These are phyloP conservation scores for Narcine bancroftii DNA, from an alignment of 2,113 vertebrate genomes.

Conservation along the genomic window DNA sequence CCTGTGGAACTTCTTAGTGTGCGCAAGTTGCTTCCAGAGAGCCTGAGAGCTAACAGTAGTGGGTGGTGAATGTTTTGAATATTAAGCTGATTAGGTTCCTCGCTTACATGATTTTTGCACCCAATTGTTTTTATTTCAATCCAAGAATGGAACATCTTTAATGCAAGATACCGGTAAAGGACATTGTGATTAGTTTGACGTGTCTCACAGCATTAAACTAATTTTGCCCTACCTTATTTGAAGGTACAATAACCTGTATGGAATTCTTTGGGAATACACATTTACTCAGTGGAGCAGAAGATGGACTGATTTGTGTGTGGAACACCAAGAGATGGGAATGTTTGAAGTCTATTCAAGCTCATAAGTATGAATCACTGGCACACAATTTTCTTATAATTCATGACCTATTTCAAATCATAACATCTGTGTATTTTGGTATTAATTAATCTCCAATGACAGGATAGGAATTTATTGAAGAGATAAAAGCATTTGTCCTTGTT, in stretches of 20 bases:
- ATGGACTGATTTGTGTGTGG: conserved; percentile 90
- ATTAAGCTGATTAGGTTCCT: background rate
- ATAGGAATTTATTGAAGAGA: no score
- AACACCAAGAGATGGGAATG: conserved; percentile 90
- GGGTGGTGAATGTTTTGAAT: background rate
- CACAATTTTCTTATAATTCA: background rate
- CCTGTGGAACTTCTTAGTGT: background rate
- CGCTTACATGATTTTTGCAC: background rate
- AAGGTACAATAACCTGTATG: conserved; percentile 83
- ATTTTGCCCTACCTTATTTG: background rate
- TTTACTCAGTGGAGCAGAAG: conserved; percentile 84
- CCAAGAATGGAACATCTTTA: background rate
- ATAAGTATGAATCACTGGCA: conserved; percentile 64
- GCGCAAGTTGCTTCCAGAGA: background rate
- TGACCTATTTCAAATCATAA: background rate
- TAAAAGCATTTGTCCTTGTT: no score
- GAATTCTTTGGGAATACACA: conserved; percentile 80
- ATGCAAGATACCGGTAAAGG: background rate
- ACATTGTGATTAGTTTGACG: background rate
- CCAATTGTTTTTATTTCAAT: background rate
- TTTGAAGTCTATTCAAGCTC: conserved; percentile 84
- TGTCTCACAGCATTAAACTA: background rate
- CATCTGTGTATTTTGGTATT: background rate
- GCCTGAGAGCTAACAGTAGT: background rate
- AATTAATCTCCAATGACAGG: background rate